A percentile compares a stretch with the other conserved stretches of the same genome.
Conservation (phyloP, 2,888 invertebrate species). For the Bedellia somnulentella region DNA sequence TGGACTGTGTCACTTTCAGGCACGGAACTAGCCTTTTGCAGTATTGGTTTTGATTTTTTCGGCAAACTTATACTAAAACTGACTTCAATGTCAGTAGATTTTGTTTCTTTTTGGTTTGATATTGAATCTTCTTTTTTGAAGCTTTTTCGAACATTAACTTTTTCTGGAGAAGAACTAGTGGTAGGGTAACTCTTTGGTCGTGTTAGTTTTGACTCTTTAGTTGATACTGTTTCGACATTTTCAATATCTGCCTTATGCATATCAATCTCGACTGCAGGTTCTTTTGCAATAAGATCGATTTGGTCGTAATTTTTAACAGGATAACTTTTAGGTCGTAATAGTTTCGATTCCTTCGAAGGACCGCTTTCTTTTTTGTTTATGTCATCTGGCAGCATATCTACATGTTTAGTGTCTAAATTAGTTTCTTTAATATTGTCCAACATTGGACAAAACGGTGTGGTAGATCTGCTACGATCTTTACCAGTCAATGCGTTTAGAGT, state of each 20-base stretch:
- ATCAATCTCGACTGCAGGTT: conserved; percentile 14
- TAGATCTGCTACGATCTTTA: conserved; percentile 48
- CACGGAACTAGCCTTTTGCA: conserved; percentile 18
- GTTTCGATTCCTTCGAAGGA: conserved; percentile 36
- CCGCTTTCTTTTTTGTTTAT: conserved; percentile 22
- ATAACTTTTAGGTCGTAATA: conserved; percentile 62
- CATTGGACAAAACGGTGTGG: conserved; percentile 52
- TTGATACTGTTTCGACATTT: conserved; percentile 16
- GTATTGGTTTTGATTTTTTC: conserved; percentile 23
- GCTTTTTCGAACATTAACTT: conserved; percentile 27
- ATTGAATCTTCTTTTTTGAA: conserved; percentile 24
- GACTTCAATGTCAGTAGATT: conserved; percentile 40
- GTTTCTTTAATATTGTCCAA: conserved; percentile 50
- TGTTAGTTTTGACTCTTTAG: conserved; percentile 44
- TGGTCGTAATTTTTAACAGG: conserved; percentile 42
- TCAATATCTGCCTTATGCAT: conserved; percentile 15
- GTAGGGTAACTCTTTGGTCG: conserved; percentile 66
- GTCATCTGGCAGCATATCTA: conserved; percentile 13
- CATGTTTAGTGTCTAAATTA: conserved; percentile 19
- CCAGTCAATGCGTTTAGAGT: conserved; percentile 26
- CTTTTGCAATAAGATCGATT: conserved; percentile 18
- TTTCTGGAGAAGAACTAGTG: conserved; percentile 43
- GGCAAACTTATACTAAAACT: conserved; percentile 50
- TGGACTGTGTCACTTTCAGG: conserved; percentile 13
- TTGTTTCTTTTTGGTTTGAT: conserved; percentile 17